phyloP scores from a whole-genome alignment of 1,140 invertebrate genomes.

The Drosophila orena region DNA sequence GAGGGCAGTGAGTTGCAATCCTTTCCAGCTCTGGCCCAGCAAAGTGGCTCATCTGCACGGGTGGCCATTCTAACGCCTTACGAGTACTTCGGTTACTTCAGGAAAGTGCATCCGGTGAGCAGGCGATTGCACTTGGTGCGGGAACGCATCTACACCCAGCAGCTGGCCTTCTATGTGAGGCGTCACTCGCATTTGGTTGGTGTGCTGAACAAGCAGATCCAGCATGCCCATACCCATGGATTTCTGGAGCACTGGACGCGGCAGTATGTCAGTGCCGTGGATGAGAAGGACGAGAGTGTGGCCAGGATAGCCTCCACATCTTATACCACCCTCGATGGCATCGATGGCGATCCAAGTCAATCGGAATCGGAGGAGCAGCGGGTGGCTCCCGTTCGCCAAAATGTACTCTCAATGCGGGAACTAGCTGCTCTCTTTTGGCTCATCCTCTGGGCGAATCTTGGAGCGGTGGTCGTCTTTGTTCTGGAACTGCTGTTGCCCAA shows the following conservation, averaged over 20 bases:
- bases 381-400: constrained; percentile 3
- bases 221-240: constrained; percentile 52
- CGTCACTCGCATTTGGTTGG: constrained; percentile 65
- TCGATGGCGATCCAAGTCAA: constrained; percentile 21
- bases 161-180: constrained; percentile 71
- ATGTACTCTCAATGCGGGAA: constrained; percentile 60
- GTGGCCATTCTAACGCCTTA: constrained; percentile 68
- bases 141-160: constrained; percentile 74
- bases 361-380: constrained; percentile 19
- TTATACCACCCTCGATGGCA: constrained; percentile 36
- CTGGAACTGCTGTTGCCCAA: constrained; percentile 37
- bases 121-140: constrained; percentile 59
- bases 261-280: constrained; percentile 64
- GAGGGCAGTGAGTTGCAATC: constrained; percentile 61
- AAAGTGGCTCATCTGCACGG: constrained; percentile 43
- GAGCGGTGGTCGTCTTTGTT: constrained; percentile 41
- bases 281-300: constrained; percentile 58
- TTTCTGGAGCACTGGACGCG: constrained; percentile 73
- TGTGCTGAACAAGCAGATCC: constrained; percentile 64
- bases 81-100: constrained; percentile 75
- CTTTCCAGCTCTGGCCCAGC: constrained; percentile 46
- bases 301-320: constrained; percentile 35
- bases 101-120: constrained; percentile 67
- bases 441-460: constrained; percentile 53
- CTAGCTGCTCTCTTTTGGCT: constrained; percentile 67